Evolutionary conservation across 2,888 invertebrate species (phyloP), one percentile per base, ranked within the genome.

Genomic region (Carpatolechia fugitivella): DNA sequence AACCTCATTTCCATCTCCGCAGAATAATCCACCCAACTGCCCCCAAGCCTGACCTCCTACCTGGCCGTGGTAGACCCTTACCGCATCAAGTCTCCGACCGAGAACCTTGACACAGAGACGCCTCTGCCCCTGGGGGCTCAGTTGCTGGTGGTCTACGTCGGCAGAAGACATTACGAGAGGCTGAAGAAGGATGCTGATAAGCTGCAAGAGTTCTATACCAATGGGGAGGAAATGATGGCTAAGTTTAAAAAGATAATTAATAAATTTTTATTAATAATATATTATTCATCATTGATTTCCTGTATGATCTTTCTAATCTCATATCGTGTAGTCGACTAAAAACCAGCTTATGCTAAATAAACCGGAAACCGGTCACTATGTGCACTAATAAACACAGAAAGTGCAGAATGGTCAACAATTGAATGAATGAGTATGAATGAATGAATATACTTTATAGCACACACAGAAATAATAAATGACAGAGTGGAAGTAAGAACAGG

Each of bases 11-110:
- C n/a, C n/a, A n/a, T 20, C 56, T 60, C 86, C 84, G 36, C 78
- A 96, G 96, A 85, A 94, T 97, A 65, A 93, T 97, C 48, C 35
- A 94, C 96, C 0, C 96, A 97, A 72, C 80, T 97, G 4, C 93
- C 93, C 36, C 91, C 94, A 3, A 92, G 92, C 60, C 85, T 96
- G 56, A 96, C 96, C 0, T 96, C 96, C 64, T 93, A 94, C 74
- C 85, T 97, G 6, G 93, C 96, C 11, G 92, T 96, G 55, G 95
- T 96, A 29, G 96, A 97, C 85, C 96, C 96, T 0, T 95, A 95
- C 73, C 91, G 95, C 66, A 94, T 97, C 76, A 96, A 95, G 86
- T 93, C 94, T 0, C 95, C 96, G 0, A 96, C 95, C 0, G 96
- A 96, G 76, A 87, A 90, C 40, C 84, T 95, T 33, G 73, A 84